Percentiles rank a stretch among this genome's conserved stretches.
These are phyloP conservation scores for Hylaeus anthracinus DNA, from an alignment of 1,140 invertebrate genomes.

Conservation along the genomic window DNA sequence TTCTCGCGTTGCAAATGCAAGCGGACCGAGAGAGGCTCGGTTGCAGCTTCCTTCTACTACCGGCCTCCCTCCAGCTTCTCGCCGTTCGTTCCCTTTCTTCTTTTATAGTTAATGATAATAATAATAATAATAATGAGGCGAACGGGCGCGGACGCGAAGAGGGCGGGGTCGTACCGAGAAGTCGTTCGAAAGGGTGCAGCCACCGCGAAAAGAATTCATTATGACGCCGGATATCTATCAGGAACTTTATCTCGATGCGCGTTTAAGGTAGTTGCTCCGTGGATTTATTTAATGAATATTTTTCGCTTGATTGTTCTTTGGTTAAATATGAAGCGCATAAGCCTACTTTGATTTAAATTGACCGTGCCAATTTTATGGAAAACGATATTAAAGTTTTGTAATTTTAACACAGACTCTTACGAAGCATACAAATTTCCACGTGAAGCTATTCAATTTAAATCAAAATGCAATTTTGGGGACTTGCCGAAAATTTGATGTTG, in stretches of 20 bases:
- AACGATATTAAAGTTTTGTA: no score
- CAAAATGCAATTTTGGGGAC: no score
- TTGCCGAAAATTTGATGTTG: no score
- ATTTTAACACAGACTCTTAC: no score
- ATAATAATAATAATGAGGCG: slow-evolving; percentile 32
- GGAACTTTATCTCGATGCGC: slow-evolving; percentile 28
- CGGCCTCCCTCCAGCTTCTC: not conserved
- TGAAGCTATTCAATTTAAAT: no score
- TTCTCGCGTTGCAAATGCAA: slow-evolving; percentile 40
- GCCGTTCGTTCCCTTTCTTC: slow-evolving; percentile 8
- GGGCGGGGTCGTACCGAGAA: slow-evolving; percentile 36
- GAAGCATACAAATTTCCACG: no score
- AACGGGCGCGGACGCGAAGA: not conserved
- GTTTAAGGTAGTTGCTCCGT: not conserved
- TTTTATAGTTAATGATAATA: slow-evolving; percentile 41
- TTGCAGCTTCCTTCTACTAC: not conserved
- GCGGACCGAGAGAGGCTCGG: not conserved
- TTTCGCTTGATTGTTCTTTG: no score
- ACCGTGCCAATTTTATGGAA: no score
- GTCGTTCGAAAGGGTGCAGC: slow-evolving; percentile 27
- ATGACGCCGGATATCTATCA: slow-evolving; percentile 35
- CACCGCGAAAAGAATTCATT: slow-evolving; percentile 39
- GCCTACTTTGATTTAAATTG: no score
- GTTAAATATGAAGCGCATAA: no score
- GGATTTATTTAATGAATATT: no score